Evolutionary conservation across 2,797 vertebrate species (phyloP), one percentile per base, ranked within the genome.

Genomic region (Hafferia zeledoni): DNA sequence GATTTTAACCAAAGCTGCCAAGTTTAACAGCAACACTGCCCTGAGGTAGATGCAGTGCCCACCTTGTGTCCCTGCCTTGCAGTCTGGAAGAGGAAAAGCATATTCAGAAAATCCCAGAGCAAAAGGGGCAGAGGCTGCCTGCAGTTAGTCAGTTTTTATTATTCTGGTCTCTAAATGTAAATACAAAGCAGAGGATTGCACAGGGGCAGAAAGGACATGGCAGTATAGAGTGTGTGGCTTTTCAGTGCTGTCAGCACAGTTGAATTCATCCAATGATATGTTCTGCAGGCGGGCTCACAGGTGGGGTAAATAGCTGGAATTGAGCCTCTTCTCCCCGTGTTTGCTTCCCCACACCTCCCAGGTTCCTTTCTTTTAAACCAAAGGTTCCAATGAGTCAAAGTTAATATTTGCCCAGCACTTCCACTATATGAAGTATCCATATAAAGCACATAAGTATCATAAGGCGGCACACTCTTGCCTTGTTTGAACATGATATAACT

Each of bases 401-500:
- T 76, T 90, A 79, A 56, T 94, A 87, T 93, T 90, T 94, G 74
- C 65, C 39, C 53, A 71, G 57, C 49, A 87, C 65, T 94, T 93
- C 78, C 47, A 65, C 81, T 35, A 6, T 61, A 35, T 57, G 68
- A 94, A 78, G 65, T 68, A 52, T 49, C 49, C 24, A 3, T 53
- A 56, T 59, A 81, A 94, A 90, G 72, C 47, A 75, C n/a, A 0
- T 13, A 69, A 52, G 30, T 30, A 31, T 47, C 53, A 81, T 35
- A 84, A 69, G 59, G 50, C 13, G 3, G 55, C 50, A 24, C 1
- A 0, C 37, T 88, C 41, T 79, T 72, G 39, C 17, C 25, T 77
- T 92, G 47, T 89, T 78, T 81, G 83, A 91, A 17, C 20, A 68
- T 17, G 9, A 5, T 69, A 4, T 24, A 75, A 50, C 44, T 78